Percentiles rank a stretch among this genome's conserved stretches.
Conservation (phyloP, 2,888 invertebrate species). For the Drosophila phalerata region DNA sequence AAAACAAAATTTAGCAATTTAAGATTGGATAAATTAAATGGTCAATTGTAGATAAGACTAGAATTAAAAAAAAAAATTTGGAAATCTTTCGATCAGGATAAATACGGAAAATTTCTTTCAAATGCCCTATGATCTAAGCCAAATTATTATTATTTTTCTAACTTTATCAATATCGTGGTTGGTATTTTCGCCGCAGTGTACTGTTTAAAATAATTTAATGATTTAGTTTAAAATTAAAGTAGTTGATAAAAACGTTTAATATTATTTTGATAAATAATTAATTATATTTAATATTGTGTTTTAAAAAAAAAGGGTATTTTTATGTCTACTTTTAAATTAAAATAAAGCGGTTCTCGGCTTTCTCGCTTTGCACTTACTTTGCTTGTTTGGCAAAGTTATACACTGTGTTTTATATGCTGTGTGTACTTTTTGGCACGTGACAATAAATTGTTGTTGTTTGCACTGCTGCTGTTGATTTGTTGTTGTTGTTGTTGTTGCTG, state of each 20-base stretch:
- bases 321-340: background rate
- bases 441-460: slow-evolving; percentile 75
- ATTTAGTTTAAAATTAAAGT: too few relatives aligned
- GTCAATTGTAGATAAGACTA: too few relatives aligned
- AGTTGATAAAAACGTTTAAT: too few relatives aligned
- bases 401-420: slow-evolving; percentile 63
- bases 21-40: too few relatives aligned
- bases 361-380: slow-evolving; percentile 57
- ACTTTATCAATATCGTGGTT: too few relatives aligned
- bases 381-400: slow-evolving; percentile 72
- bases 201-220: too few relatives aligned
- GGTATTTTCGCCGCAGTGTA: too few relatives aligned
- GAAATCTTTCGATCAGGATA: too few relatives aligned
- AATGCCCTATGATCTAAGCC: too few relatives aligned
- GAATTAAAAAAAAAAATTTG: too few relatives aligned
- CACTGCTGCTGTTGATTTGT: slow-evolving; percentile 39
- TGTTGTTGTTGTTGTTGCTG: slow-evolving; percentile 28
- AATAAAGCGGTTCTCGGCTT: slow-evolving; percentile 15
- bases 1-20: background rate
- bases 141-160: too few relatives aligned
- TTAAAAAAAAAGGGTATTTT: slow-evolving; percentile 27
- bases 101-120: too few relatives aligned
- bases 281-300: background rate
- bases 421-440: slow-evolving; percentile 77
- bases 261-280: background rate